Conservation (phyloP, 2,113 vertebrate genomes). For the Anser brachyrhynchus region DNA sequence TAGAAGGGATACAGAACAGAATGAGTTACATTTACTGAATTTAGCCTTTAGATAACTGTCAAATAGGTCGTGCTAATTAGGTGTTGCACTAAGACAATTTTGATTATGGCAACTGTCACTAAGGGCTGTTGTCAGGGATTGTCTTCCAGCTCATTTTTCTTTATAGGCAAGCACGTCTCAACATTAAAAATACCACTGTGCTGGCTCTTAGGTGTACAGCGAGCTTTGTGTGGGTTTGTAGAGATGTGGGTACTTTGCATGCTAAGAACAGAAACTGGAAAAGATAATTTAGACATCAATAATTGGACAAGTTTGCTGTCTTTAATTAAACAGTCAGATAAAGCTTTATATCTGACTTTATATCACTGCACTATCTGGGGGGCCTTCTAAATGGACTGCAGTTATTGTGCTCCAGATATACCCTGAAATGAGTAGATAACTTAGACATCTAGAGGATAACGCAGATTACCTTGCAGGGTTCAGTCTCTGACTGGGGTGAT, state of each 20-base stretch:
- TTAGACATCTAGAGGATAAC: neutral
- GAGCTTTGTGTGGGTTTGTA: neutral
- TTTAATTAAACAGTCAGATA: neutral
- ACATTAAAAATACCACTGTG: neutral
- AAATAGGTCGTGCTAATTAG: neutral
- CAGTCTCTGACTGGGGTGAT: neutral
- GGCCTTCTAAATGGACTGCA: neutral
- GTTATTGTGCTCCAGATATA: neutral
- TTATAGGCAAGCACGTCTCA: neutral
- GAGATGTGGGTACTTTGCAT: neutral
- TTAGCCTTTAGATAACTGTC: neutral
- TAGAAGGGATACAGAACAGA: neutral
- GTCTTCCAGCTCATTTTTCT: neutral
- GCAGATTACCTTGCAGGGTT: neutral
- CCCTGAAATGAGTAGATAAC: neutral
- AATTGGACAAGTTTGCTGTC: neutral
- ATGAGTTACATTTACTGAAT: neutral
- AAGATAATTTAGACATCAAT: neutral
- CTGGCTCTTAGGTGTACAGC: neutral
- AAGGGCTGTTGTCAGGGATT: neutral
- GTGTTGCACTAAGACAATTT: neutral
- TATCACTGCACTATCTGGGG: neutral
- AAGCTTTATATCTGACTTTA: neutral
- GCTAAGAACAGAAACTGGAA: neutral
- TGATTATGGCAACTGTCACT: slow-evolving; percentile 9